These are phyloP conservation scores for Tribolium madens DNA, from an alignment of 1,140 invertebrate species.

Conservation along the genomic window DNA sequence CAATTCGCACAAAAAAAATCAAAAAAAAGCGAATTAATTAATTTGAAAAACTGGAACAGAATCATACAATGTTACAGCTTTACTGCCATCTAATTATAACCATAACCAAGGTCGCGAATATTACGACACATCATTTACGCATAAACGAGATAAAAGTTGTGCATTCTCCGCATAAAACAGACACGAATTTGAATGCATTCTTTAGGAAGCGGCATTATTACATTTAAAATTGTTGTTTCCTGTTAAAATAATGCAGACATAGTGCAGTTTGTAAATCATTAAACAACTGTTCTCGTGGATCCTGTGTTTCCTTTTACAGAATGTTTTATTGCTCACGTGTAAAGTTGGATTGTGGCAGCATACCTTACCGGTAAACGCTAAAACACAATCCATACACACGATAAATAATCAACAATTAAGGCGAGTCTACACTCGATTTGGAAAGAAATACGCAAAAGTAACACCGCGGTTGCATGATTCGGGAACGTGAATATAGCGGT, in stretches of 20 bases:
- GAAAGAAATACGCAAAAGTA: background rate
- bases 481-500: no score
- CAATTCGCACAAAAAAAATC: background rate
- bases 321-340: conserved; percentile 37
- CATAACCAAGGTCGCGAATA: conserved; percentile 20
- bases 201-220: conserved; percentile 22
- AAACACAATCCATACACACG: conserved; percentile 7
- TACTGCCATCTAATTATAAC: conserved; percentile 36
- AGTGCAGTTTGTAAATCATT: conserved; percentile 33
- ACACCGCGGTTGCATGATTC: background rate
- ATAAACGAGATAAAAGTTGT: conserved; percentile 10
- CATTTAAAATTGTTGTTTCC: conserved; percentile 24
- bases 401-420: conserved; percentile 31
- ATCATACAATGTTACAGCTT: background rate
- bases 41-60: background rate
- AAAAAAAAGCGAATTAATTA: background rate
- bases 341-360: conserved; percentile 17
- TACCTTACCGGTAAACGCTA: conserved; percentile 24
- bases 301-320: conserved; percentile 22
- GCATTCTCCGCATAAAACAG: background rate
- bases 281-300: conserved; percentile 34
- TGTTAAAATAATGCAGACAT: conserved; percentile 16
- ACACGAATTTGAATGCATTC: conserved; percentile 5
- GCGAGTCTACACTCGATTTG: background rate
- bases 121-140: conserved; percentile 28